Base-by-base conservation (phyloP, 92 coral and sea anemone genomes). In the Heteractis magnifica region DNA sequence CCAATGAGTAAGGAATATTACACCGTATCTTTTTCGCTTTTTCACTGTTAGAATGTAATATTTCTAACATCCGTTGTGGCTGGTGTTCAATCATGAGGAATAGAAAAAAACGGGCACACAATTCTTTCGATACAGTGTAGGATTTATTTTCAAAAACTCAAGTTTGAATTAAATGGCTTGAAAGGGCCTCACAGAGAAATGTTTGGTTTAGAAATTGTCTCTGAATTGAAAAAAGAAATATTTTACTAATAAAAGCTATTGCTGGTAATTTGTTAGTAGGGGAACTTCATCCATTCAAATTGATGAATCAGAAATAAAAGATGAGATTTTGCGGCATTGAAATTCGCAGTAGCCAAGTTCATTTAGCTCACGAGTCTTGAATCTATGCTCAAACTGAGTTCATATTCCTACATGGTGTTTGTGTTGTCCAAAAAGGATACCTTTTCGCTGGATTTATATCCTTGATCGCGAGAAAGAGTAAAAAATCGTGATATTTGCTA, bases 291-390 rank as follows among this genome's bases (percentile, higher is more conserved):
- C 9, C 16, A 9, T 49, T 14, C 13, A 52, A 75, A 16, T 49
- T 52, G 56, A 16, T 78, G 81, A 19, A 78, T 52, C 81, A 78
- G 75, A 65, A 85, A 78, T 78, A 51, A 85, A 64, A n/a, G n/a
- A 85, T 85, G 76, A 77, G 76, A 10, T 52, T 59, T 78, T 78
- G 77, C 72, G 71, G 78, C 79, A 65, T 78, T 21, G 44, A 51
- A 84, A 49, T 85, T 48, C 53, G 65, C 15, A 10, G 52, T 64
- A 59, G 58, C 78, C 26, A 16, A 4, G 26, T 52, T 68, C 77
- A 65, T 50, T 9, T 51, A 81, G 70, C 73, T 68, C 73, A 23
- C 23, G 11, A 68, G 44, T 34, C 44, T 34, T 34, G 44, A 34
- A 34, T 34, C 44, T 34, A 34, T 34, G 44, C 44, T 20, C 6